phyloP scores from a whole-genome alignment of 2,113 vertebrate species.

The Nycticryphes semicollaris region DNA sequence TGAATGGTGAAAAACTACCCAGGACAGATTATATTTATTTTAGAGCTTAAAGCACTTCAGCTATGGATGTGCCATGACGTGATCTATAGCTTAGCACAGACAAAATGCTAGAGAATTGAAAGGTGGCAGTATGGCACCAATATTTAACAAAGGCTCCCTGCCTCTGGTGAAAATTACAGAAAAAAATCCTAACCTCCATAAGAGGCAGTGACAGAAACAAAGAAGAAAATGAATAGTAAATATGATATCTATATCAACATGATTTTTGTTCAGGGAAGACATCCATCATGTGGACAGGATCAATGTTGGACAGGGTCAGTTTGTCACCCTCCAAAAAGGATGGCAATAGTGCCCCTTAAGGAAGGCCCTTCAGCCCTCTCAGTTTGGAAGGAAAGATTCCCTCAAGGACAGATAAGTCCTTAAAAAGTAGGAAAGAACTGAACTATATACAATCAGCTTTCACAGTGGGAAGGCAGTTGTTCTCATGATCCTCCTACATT shows the following conservation, averaged over 20 bases:
- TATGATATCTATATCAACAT: background rate
- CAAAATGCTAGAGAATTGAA: background rate
- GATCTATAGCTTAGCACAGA: background rate
- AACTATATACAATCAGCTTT: background rate
- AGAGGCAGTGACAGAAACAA: background rate
- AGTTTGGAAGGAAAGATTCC: background rate
- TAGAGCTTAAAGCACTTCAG: background rate
- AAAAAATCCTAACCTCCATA: background rate
- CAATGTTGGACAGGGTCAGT: background rate
- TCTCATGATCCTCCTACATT: background rate
- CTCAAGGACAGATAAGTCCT: background rate
- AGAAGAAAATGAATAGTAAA: background rate
- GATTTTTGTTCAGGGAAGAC: background rate
- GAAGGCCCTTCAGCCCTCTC: background rate
- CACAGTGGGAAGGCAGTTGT: background rate
- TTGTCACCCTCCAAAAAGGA: background rate
- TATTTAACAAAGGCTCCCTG: background rate
- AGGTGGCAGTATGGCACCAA: background rate
- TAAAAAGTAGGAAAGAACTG: background rate
- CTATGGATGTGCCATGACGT: background rate
- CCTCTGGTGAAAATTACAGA: background rate
- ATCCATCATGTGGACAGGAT: background rate
- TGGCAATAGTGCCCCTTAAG: background rate
- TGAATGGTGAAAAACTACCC: background rate
- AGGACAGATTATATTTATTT: background rate